Evolutionary conservation across 2,888 invertebrate species (phyloP), one percentile per base, ranked within the genome.

Genomic region (Mamestra brassicae): DNA sequence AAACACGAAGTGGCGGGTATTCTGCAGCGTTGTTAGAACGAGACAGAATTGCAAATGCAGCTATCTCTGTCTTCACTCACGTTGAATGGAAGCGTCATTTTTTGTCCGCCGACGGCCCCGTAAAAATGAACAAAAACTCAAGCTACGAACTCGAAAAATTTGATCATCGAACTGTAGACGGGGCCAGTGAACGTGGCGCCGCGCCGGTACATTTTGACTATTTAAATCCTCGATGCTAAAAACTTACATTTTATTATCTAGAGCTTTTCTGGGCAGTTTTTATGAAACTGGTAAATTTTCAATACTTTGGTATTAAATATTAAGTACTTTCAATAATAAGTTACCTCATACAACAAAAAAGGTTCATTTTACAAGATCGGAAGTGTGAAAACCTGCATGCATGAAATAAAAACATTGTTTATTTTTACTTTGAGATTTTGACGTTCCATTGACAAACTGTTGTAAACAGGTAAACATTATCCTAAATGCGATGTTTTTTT

Each of bases 151-250:
- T 93, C 90, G 87, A 90, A 91, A 94, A 95, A 94, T 93, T 95
- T 88, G 95, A 95, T 93, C 95, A 94, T 94, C 94, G 95, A 95
- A 95, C 95, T 89, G 91, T 93, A 90, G 87, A 89, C 88, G 92
- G 92, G 94, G 91, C 93, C 93, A 94, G 89, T 90, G 91, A 94
- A 93, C 92, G 92, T 89, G 87, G 88, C 88, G 87, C 26, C 26
- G n/a, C 26, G 87, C 84, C 88, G 86, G 83, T 87, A 83, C 84
- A 87, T 88, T 88, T 85, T 80, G 76, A 76, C 82, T 83, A 76
- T 71, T 74, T 38, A 71, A 75, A 78, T 70, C 67, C 63, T 77
- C 60, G 45, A 69, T 61, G 58, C 61, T 57, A 63, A 84, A 75
- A 63, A 38, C 57, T 79, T 58, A 58, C n/a, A 61, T 65, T 79